Percentiles rank a stretch among this genome's conserved stretches.
Conservation (phyloP, 2,888 invertebrate genomes). For the Chloroclysta siterata region DNA sequence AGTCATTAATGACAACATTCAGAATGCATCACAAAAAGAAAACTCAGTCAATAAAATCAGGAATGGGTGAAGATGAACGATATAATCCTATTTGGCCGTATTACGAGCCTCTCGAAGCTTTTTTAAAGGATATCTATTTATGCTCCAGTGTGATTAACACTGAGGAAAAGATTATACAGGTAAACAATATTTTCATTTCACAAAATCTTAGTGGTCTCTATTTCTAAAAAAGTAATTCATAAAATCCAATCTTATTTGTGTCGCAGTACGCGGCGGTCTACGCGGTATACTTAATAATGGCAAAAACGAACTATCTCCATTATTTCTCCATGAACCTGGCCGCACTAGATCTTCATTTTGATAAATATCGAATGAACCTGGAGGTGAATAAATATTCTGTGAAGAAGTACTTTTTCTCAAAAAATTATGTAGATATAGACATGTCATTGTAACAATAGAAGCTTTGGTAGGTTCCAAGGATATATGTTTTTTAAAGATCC, state of each 20-base stretch:
- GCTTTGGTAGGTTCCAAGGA: constrained; percentile 15
- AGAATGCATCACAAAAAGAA: constrained; percentile 16
- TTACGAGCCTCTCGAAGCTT: constrained; percentile 15
- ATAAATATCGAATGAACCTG: constrained; percentile 16
- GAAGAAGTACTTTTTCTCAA: constrained; percentile 15
- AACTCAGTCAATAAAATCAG: constrained; percentile 21
- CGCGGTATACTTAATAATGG: constrained; percentile 14
- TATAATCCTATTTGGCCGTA: constrained; percentile 21
- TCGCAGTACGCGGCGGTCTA: constrained; percentile 13
- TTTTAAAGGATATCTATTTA: constrained; percentile 12
- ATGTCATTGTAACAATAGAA: constrained; percentile 13
- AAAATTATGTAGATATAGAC: constrained; percentile 11
- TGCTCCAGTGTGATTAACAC: constrained; percentile 12
- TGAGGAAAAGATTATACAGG: constrained; percentile 13
- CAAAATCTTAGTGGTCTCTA: constrained; percentile 14
- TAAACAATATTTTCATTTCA: constrained; percentile 11
- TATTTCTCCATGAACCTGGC: constrained; percentile 10
- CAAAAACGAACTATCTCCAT: constrained; percentile 13
- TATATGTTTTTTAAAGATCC: constrained; percentile 13
- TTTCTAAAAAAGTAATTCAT: constrained; percentile 12
- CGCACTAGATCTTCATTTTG: constrained; percentile 14
- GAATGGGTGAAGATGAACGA: constrained; percentile 12
- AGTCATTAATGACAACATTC: constrained; percentile 20
- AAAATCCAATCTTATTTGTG: constrained; percentile 12
- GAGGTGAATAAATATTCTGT: constrained; percentile 13